Evolutionary conservation across 2,888 invertebrate species (phyloP).

Genomic region (Scotopteryx bipunctaria): DNA sequence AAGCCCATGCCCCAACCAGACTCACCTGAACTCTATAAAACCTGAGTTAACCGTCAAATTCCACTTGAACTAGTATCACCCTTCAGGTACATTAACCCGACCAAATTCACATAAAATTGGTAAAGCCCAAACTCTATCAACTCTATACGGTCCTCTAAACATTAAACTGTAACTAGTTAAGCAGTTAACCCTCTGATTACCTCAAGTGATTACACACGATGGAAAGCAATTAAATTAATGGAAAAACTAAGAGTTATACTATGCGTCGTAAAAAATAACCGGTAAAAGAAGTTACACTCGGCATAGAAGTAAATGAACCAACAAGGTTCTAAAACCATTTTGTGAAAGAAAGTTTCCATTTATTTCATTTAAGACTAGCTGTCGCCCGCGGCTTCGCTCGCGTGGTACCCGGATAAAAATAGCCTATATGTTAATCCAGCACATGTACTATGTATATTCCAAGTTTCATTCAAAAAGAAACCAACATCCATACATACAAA

Average conservation of each 20-base stretch:
- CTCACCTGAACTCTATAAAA: constrained; percentile 19
- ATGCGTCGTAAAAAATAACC: constrained; percentile 19
- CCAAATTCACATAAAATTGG: constrained; percentile 35
- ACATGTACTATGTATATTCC: no score
- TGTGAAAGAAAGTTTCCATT: no score
- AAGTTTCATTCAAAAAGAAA: no score
- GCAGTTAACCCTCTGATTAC: constrained; percentile 56
- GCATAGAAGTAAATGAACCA: no score
- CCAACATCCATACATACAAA: no score
- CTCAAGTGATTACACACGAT: constrained; percentile 52
- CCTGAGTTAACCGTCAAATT: constrained; percentile 23
- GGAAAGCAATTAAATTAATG: constrained; percentile 65
- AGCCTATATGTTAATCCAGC: no score
- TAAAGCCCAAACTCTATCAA: constrained; percentile 30
- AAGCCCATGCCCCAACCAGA: constrained; percentile 11
- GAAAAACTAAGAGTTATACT: constrained; percentile 59
- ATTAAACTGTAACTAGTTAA: constrained; percentile 46
- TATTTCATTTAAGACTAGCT: no score
- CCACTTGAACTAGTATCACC: constrained; percentile 16
- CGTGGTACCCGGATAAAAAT: no score
- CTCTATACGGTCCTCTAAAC: constrained; percentile 40
- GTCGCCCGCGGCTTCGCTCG: no score
- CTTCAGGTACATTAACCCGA: constrained; percentile 15
- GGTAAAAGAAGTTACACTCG: no score
- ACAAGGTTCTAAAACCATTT: no score